phyloP scores from a whole-genome alignment of 2,797 vertebrate genomes.

The Mustela erminea region DNA sequence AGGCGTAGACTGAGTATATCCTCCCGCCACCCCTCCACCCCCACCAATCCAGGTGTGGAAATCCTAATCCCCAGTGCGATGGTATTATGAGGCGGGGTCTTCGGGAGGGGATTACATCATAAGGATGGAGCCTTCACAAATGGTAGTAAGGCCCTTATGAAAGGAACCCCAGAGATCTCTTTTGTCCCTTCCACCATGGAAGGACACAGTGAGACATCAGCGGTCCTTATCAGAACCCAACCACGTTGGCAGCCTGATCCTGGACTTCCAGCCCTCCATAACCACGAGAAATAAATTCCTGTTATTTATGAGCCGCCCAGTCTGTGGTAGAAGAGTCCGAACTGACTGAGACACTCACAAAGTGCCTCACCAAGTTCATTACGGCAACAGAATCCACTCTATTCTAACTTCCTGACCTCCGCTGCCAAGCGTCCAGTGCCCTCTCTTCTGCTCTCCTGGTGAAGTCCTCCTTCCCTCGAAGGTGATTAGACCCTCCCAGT shows the following conservation, averaged over 20 bases:
- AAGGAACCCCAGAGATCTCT: neutral
- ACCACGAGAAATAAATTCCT: neutral
- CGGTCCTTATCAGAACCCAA: neutral
- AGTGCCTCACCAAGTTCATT: neutral
- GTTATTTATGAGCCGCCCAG: neutral
- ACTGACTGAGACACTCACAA: neutral
- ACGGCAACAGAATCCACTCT: fast-evolving
- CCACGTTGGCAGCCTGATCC: neutral
- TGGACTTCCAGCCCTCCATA: neutral
- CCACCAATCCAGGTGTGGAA: neutral
- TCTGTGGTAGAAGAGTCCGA: neutral
- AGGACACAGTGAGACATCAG: neutral
- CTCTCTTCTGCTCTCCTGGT: neutral
- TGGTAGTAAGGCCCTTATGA: neutral
- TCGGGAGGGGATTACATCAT: neutral
- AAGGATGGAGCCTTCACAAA: neutral
- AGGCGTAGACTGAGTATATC: neutral
- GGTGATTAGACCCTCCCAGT: neutral
- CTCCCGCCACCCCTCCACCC: neutral
- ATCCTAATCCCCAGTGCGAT: neutral
- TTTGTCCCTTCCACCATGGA: neutral
- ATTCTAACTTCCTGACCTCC: neutral
- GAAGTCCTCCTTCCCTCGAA: neutral
- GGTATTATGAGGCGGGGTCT: neutral
- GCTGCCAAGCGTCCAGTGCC: fast-evolving